These are phyloP conservation scores for Octopus sinensis DNA, from an alignment of 1,140 invertebrate genomes.

Conservation along the genomic window DNA sequence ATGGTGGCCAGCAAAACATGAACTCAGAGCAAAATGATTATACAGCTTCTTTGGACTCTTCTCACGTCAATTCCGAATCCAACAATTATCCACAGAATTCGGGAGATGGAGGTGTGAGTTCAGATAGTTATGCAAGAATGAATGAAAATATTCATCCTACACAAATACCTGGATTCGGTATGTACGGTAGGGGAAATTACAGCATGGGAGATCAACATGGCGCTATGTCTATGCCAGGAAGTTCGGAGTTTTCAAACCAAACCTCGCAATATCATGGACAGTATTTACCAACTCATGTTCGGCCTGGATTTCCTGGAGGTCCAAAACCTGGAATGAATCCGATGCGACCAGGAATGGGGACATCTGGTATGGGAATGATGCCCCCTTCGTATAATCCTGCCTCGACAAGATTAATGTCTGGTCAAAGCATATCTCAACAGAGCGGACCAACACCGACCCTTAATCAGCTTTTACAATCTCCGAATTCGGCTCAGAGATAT, in stretches of 20 bases:
- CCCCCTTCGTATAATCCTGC: slow-evolving; percentile 29
- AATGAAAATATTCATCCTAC: slow-evolving; percentile 42
- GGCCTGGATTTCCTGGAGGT: slow-evolving; percentile 37
- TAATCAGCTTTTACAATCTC: slow-evolving; percentile 81
- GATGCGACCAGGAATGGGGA: slow-evolving; percentile 36
- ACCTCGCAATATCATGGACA: slow-evolving; percentile 40
- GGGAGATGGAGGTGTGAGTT: slow-evolving; percentile 37
- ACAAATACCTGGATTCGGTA: slow-evolving; percentile 43
- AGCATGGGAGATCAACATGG: slow-evolving; percentile 45
- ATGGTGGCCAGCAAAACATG: slow-evolving; percentile 50
- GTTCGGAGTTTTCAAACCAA: slow-evolving; percentile 42
- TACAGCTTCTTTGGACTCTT: slow-evolving; percentile 39
- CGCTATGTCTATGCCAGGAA: slow-evolving; percentile 38
- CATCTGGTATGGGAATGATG: slow-evolving; percentile 35
- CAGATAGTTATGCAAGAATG: slow-evolving; percentile 45
- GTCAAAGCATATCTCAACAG: slow-evolving; percentile 70
- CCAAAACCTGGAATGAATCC: slow-evolving; percentile 38
- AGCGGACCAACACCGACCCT: slow-evolving; percentile 80
- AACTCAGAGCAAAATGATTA: slow-evolving; percentile 44
- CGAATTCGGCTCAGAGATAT: slow-evolving; percentile 63
- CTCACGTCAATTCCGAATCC: slow-evolving; percentile 47
- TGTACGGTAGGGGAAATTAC: slow-evolving; percentile 36
- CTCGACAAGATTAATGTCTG: slow-evolving; percentile 57
- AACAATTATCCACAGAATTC: slow-evolving; percentile 43
- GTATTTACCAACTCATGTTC: slow-evolving; percentile 38